phyloP scores from a whole-genome alignment of 1,140 invertebrate species.

The Penaeus chinensis region DNA sequence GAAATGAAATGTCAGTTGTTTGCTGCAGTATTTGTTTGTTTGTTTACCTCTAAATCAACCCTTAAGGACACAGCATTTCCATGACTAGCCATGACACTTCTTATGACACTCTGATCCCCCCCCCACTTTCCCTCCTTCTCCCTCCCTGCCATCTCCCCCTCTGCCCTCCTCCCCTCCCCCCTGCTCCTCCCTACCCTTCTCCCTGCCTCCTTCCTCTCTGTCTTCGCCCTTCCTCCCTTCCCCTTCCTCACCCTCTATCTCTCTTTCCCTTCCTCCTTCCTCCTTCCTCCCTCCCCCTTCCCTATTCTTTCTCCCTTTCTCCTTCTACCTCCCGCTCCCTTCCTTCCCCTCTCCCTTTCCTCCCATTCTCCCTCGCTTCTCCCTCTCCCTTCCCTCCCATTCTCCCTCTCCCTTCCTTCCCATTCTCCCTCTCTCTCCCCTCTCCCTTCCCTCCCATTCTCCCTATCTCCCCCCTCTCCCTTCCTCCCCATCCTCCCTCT shows the following conservation, averaged over 20 bases:
- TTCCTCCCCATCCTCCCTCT: neutral
- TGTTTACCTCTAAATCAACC: too few species aligned
- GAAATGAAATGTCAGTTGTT: too few species aligned
- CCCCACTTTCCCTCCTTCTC: neutral
- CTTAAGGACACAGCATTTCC: too few species aligned
- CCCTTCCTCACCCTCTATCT: too few species aligned
- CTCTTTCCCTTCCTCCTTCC: neutral
- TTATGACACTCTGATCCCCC: neutral
- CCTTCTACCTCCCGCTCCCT: too few species aligned
- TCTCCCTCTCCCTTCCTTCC: too few species aligned
- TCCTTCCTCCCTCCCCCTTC: neutral
- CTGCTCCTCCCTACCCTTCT: neutral
- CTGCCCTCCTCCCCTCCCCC: neutral
- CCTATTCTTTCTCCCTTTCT: too few species aligned
- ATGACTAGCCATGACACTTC: too few species aligned
- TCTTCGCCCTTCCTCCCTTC: neutral
- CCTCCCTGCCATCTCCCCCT: neutral
- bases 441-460: neutral
- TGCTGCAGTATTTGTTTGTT: too few species aligned
- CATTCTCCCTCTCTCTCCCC: neutral
- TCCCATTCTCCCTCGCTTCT: neutral
- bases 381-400: neutral
- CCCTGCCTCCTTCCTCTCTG: neutral
- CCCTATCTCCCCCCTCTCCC: neutral
- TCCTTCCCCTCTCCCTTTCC: neutral